Evolutionary conservation across 1,140 invertebrate genomes (phyloP), one percentile per base, ranked within the genome.

Genomic region (Limonius californicus): DNA sequence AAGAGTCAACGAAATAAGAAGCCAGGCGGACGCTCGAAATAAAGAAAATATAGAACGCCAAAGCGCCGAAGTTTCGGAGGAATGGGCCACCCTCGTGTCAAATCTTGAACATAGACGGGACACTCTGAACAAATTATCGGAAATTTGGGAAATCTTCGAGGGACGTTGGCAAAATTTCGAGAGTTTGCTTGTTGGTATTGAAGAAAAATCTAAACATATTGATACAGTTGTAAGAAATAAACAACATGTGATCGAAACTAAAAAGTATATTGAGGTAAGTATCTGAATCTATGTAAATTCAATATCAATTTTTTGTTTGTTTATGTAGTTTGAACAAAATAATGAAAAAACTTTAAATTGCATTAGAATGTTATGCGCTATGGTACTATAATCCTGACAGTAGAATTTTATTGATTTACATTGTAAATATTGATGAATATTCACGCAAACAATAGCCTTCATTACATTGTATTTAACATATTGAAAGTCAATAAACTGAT

Each of bases 61-160:
- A 61, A 77, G 88, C 32, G 72, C 76, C 0, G 79, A 83, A 30
- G 83, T 92, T 11, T 87, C 85, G 54, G 80, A 85, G 20, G 82
- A 88, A 67, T 96, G 93, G 93, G 84, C 83, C 57, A 79, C 87
- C 11, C 76, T 92, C 1, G 82, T 92, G 18, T 82, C 82, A 4
- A 79, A 85, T 70, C 77, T 93, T 70, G 89, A 89, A 63, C 81
- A 78, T 57, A 79, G 87, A 56, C 78, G 84, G 57, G 81, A 88
- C 58, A 78, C 82, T 30, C 74, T 90, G 2, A 82, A 85, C 42
- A 80, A 84, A 45, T 74, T 91, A 56, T 87, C 88, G 1, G 82
- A 84, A 61, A 85, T 88, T 64, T 94, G 92, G 89, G 86, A 92
- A 69, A 84, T 85, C 58, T 88, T 90, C 68, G 90, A 91, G 77